Conservation (phyloP, 2,113 vertebrate species). For the Trematocara zebra region DNA sequence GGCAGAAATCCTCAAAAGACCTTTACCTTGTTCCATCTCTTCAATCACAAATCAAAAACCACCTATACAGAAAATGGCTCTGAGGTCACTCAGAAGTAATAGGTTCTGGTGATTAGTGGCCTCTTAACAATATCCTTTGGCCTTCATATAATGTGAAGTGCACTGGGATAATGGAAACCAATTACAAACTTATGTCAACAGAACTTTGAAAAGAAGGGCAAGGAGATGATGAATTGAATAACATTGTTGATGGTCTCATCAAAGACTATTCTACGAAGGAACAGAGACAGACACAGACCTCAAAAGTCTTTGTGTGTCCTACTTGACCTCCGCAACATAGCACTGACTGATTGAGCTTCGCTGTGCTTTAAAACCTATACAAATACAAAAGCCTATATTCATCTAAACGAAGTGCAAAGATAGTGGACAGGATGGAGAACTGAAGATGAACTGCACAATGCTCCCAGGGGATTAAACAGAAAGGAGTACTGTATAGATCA, state of each 20-base stretch:
- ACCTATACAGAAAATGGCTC: background rate
- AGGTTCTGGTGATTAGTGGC: background rate
- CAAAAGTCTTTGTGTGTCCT: background rate
- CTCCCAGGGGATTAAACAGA: background rate
- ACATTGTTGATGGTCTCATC: background rate
- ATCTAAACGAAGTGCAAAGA: background rate
- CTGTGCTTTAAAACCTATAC: background rate
- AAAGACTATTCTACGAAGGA: background rate
- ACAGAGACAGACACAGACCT: background rate
- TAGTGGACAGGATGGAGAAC: background rate
- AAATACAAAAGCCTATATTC: background rate
- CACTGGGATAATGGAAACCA: background rate
- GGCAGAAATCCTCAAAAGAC: background rate
- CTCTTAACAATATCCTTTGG: conserved; percentile 1
- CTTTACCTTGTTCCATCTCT: background rate
- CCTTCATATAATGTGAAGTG: background rate
- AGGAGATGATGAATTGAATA: background rate
- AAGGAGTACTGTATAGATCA: background rate
- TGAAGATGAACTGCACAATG: background rate
- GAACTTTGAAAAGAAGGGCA: background rate
- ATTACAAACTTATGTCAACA: background rate
- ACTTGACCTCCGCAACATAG: background rate
- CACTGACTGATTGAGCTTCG: background rate
- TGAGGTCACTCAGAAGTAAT: background rate
- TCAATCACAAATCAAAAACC: background rate